Conservation (phyloP, 2,113 vertebrate species). For the Hippoglossus stenolepis region DNA sequence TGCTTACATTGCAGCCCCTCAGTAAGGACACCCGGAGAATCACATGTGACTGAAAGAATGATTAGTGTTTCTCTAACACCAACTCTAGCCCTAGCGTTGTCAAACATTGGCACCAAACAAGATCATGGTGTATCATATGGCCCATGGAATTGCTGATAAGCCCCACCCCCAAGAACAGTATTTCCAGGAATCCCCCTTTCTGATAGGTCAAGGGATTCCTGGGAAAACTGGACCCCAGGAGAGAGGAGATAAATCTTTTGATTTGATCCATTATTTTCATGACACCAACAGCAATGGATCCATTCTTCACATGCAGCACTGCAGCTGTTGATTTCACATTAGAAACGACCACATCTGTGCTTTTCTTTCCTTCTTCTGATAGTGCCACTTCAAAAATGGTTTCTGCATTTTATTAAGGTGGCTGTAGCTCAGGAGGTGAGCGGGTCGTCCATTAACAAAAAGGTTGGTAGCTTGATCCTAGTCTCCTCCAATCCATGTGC, state of each 20-base stretch:
- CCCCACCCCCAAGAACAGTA: slow-evolving; percentile 99
- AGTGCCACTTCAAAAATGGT: too few relatives aligned
- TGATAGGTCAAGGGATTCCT: slow-evolving; percentile 98
- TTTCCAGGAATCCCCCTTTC: slow-evolving; percentile 99
- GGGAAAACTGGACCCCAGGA: slow-evolving; percentile 99
- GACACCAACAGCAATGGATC: neutral
- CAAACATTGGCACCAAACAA: neutral
- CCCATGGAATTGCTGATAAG: slow-evolving; percentile 69
- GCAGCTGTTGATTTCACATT: too few relatives aligned
- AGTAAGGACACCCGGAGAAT: neutral
- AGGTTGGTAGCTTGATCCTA: too few relatives aligned
- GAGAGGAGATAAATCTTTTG: slow-evolving; percentile 77
- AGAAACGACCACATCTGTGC: too few relatives aligned
- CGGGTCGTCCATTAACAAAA: too few relatives aligned
- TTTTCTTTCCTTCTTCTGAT: neutral
- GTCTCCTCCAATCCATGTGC: too few relatives aligned
- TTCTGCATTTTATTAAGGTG: too few relatives aligned
- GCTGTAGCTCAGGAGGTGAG: too few relatives aligned
- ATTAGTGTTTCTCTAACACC: neutral
- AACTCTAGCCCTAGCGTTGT: neutral
- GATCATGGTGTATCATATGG: neutral
- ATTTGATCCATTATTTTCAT: neutral
- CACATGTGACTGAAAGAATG: neutral
- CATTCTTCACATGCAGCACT: neutral
- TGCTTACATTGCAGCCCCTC: neutral